phyloP scores from a whole-genome alignment of 1,140 invertebrate genomes.

The Aradophagus sp. region DNA sequence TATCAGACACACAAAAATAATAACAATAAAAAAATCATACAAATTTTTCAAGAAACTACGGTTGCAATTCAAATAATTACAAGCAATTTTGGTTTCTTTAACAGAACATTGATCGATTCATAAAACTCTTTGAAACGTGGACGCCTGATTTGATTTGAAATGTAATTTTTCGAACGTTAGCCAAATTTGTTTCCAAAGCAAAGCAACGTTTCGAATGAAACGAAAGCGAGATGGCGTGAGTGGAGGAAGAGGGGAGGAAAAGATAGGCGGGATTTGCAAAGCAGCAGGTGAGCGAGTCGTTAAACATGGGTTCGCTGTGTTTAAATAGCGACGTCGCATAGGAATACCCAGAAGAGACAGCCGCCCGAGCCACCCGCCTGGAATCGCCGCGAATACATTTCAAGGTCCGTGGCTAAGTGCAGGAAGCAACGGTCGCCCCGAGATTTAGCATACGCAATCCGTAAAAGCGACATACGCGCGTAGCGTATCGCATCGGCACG shows the following conservation, averaged over 20 bases:
- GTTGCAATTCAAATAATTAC: no score
- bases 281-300: constrained; percentile 50
- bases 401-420: constrained; percentile 66
- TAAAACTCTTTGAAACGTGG: no score
- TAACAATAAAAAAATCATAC: no score
- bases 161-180: no score
- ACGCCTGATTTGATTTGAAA: no score
- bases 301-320: constrained; percentile 26
- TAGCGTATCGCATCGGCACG: constrained; percentile 40
- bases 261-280: constrained; percentile 24
- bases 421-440: constrained; percentile 70
- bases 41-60: no score
- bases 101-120: no score
- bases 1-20: no score
- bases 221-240: no score
- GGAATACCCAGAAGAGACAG: constrained; percentile 16
- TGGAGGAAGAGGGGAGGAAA: not conserved
- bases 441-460: constrained; percentile 70
- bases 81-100: no score
- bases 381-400: constrained; percentile 68
- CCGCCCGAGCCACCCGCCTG: constrained; percentile 33
- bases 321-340: constrained; percentile 24
- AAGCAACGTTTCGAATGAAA: no score
- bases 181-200: no score
- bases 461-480: constrained; percentile 58